Evolutionary conservation across 2,888 invertebrate species (phyloP).

Genomic region (Cephus rjabovi): DNA sequence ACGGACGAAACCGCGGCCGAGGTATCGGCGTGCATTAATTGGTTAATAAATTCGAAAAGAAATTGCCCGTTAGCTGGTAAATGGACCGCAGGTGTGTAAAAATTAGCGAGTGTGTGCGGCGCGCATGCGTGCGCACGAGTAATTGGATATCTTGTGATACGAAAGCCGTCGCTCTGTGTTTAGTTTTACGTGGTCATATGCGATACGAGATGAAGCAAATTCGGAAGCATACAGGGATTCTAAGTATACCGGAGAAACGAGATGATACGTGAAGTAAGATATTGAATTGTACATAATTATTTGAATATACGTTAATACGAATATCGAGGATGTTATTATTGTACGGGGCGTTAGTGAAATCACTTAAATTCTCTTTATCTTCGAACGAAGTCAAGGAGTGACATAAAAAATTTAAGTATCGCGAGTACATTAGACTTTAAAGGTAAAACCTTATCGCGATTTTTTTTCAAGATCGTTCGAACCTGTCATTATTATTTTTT

Average conservation of each 20-base stretch:
- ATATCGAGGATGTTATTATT: constrained; percentile 56
- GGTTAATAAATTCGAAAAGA: constrained; percentile 34
- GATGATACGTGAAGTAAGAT: background rate
- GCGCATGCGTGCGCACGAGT: constrained; percentile 35
- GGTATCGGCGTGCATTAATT: constrained; percentile 29
- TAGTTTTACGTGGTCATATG: constrained; percentile 53
- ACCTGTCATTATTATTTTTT: background rate
- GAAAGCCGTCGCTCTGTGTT: constrained; percentile 50
- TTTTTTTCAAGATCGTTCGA: background rate
- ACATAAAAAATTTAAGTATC: background rate
- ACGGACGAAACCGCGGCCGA: background rate
- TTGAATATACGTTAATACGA: constrained; percentile 47
- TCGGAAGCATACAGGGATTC: constrained; percentile 67
- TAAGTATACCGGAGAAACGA: constrained; percentile 42
- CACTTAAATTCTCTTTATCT: background rate
- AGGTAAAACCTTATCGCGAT: background rate
- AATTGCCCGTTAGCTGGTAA: constrained; percentile 27
- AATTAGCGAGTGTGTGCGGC: constrained; percentile 34
- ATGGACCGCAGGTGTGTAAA: constrained; percentile 34
- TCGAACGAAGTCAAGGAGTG: background rate
- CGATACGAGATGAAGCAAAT: constrained; percentile 61
- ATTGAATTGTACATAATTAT: constrained; percentile 61
- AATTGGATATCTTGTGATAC: constrained; percentile 61
- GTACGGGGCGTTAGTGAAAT: constrained; percentile 11
- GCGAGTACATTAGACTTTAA: background rate